Percentiles rank a stretch among this genome's conserved stretches.
Conservation (phyloP, 2,113 vertebrate genomes). For the Oplegnathus fasciatus region DNA sequence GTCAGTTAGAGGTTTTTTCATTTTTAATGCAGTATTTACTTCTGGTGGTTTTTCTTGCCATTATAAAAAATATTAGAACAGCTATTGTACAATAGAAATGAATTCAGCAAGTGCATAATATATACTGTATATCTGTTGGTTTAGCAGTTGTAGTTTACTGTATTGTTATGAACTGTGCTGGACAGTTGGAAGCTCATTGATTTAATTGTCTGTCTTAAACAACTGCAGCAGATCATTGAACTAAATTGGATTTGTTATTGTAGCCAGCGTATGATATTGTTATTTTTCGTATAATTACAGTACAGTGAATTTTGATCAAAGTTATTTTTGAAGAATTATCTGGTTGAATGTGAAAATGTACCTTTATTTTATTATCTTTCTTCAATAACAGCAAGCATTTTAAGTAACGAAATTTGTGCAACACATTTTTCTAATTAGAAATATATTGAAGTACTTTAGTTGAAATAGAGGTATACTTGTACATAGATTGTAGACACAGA, state of each 20-base stretch:
- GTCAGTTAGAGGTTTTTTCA: not conserved
- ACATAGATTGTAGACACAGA: constrained; percentile 48
- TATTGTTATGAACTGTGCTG: constrained; percentile 28
- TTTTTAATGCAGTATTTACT: constrained; percentile 29
- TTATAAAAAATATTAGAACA: constrained; percentile 33
- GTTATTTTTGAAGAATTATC: constrained; percentile 81
- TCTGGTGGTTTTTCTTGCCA: constrained; percentile 22
- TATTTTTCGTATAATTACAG: constrained; percentile 75
- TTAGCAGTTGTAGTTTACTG: constrained; percentile 41
- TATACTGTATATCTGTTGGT: constrained; percentile 31
- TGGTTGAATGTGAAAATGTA: constrained; percentile 71
- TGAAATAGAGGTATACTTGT: constrained; percentile 39
- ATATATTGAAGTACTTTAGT: constrained; percentile 40
- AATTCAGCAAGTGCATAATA: constrained; percentile 55
- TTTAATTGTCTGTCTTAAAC: constrained; percentile 26
- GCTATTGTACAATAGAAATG: constrained; percentile 33
- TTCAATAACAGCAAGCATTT: constrained; percentile 65
- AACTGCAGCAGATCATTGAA: constrained; percentile 46
- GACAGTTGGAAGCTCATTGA: constrained; percentile 23
- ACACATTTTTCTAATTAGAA: constrained; percentile 68
- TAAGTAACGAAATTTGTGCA: constrained; percentile 67
- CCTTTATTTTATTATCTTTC: constrained; percentile 55
- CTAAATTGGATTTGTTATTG: constrained; percentile 59
- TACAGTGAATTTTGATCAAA: constrained; percentile 75
- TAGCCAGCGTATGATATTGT: constrained; percentile 72